Evolutionary conservation across 2,797 vertebrate species (phyloP), one percentile per base, ranked within the genome.

Genomic region (Choloepus didactylus): DNA sequence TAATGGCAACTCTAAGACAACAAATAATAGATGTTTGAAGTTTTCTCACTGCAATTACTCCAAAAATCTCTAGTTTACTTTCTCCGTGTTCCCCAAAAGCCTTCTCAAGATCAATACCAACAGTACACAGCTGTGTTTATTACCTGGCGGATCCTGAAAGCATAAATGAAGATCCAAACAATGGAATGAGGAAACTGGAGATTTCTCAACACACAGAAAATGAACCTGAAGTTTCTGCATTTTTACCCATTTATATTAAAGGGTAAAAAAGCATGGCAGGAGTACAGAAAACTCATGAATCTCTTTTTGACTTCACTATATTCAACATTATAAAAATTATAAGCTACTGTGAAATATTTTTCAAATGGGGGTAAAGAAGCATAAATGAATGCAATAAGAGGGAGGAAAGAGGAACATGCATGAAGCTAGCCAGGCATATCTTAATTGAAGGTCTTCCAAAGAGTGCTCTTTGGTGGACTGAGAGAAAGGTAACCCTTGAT

Each of bases 311-410:
- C 3, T 90, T 92, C 31, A 67, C 3, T 59, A 38, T 41, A 56
- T 7, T 72, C 72, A 89, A 35, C 44, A 35, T 75, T 76, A 77
- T 67, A 82, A 87, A 87, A 73, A 44, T 84, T 29, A 46, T 64
- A 95, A 89, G 15, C 29, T 59, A 87, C 31, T 79, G n/a, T 66
- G 87, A 89, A 89, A 82, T 25, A 79, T 35, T 35, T 72, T 62
- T 46, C 70, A 49, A 70, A 51, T 9, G 41, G 16, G 92, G 29
- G 23, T 35, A 88, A 79, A 27, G 23, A 86, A 62, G 27, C 18
- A 75, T 56, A 69, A 51, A 49, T 41, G 46, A 38, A 38, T 56
- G 31, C 9, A 25, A 76, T 10, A 9, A 38, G 46, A 77, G 16
- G 9, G 11, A 5, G 2, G 27, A 88, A n/a, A 82, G 19, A 88